Evolutionary conservation across 2,888 invertebrate genomes (phyloP), one percentile per base, ranked within the genome.

Genomic region (Ptilodon capucinus): DNA sequence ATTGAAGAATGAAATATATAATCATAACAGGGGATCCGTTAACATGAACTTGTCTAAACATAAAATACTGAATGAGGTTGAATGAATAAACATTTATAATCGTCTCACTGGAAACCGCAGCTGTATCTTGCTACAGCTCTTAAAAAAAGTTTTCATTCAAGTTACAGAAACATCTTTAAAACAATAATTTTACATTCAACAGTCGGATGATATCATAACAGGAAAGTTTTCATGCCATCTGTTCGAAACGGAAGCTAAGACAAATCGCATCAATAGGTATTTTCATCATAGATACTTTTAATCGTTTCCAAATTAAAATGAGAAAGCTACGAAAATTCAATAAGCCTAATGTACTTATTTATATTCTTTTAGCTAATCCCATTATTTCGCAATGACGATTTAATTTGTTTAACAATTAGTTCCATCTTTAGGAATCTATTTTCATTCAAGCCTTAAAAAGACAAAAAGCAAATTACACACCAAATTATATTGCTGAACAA

Each of bases 141-240:
- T 44, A 39, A 45, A 25, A 55, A 56, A 54, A 48, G 39, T 53
- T 48, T 47, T 18, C 47, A 54, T 52, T 64, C 40, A 62, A 48
- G 40, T 50, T 53, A 48, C 49, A 51, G 44, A 60, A 60, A 64
- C 57, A 64, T 65, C 62, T 60, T 68, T 68, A 52, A 68, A 68
- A 73, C 57, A 68, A 71, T 58, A 60, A 61, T 55, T 63, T 60
- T 54, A 57, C 69, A 69, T 65, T 68, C 61, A 74, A 71, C 79
- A 76, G 71, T 57, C 64, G 83, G 62, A 44, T 54, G 60, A 73
- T 79, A 69, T 82, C 78, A 77, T 72, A 82, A 78, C 73, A 73
- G 48, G 61, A 64, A 70, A 70, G 60, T 62, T 74, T 70, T 73
- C 66, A 78, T 74, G 83, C 81, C 76, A 81, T 74, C 61, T 62